Evolutionary conservation across 53 echinoderm and acorn worm species (phyloP), one percentile per base, ranked within the genome.

Genomic region (Temnopleurus reevesii): DNA sequence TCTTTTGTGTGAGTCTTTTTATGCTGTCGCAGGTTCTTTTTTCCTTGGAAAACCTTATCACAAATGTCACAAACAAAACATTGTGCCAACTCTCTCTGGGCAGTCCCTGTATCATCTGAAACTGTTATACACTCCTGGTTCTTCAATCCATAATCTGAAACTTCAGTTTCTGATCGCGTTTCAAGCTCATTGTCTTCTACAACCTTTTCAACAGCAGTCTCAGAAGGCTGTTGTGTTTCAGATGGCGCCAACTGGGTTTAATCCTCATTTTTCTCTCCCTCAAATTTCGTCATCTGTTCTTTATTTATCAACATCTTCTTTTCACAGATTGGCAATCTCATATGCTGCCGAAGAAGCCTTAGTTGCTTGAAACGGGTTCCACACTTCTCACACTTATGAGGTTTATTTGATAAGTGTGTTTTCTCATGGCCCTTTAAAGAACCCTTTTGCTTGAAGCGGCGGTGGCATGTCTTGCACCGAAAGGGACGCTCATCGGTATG

Each of bases 401-500:
- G 53, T 21, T 66, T 65, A 4, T 66, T 5, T 59, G 30, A 33
- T 63, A 33, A 63, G 33, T 31, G 1, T 7, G 71, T 41, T 38
- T 71, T n/a, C n/a, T 41, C 38, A 53, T 87, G 88, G 24, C 66
- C 88, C 21, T 31, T 29, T 23, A 87, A 49, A 8, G 88, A 66
- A 33, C 47, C 51, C 38, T 49, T 64, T 34, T 87, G 88, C 19
- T 54, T 64, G 71, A 87, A 87, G 29, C 88, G 7, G 8, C 71
- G 88, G 4, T 65, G 65, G 46, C 88, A 87, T 12, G 23, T 45
- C 71, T 15, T 17, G 38, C 88, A 87, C 30, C 47, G 51, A 87
- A 66, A 87, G 10, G 88, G 88, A 18, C 88, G 88, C 46, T 87
- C 88, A 87, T 87, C 12, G 21, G 88, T 87, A 23, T 87, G 88